Conservation (phyloP, 2,888 invertebrate genomes). For the Polydrusus tereticollis region DNA sequence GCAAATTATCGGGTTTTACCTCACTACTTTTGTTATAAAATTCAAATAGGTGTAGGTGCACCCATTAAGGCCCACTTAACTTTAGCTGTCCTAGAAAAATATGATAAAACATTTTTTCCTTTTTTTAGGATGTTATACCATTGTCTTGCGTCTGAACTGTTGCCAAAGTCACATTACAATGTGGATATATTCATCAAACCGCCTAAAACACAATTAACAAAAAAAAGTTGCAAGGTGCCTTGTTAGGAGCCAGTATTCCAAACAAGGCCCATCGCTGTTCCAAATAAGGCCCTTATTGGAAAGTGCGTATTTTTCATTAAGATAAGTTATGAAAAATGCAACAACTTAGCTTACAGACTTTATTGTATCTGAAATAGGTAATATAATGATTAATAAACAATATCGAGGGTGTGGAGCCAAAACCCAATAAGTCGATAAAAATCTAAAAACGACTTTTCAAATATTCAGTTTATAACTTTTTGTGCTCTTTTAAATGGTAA, state of each 20-base stretch:
- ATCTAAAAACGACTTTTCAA: not conserved
- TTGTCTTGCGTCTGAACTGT: not conserved
- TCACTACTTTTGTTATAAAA: no score
- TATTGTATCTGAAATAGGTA: not conserved
- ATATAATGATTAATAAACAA: no score
- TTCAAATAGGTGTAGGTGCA: no score
- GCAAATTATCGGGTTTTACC: no score
- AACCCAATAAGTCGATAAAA: not conserved
- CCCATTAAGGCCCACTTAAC: not conserved
- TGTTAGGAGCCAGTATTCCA: not conserved
- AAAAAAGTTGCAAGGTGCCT: not conserved
- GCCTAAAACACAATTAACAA: not conserved
- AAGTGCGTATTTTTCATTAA: not conserved
- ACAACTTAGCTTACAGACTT: not conserved
- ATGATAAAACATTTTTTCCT: not conserved
- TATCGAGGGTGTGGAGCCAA: not conserved
- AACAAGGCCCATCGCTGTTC: not conserved
- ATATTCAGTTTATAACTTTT: not conserved
- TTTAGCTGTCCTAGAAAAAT: not conserved
- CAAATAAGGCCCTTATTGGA: not conserved
- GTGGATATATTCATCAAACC: not conserved
- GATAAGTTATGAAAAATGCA: not conserved
- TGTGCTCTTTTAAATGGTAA: not conserved
- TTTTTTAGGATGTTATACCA: not conserved
- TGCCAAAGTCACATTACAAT: not conserved